A percentile compares a stretch with the other conserved stretches of the same genome.
Conservation (phyloP, 2,797 vertebrate species). For the Bradypus variegatus region DNA sequence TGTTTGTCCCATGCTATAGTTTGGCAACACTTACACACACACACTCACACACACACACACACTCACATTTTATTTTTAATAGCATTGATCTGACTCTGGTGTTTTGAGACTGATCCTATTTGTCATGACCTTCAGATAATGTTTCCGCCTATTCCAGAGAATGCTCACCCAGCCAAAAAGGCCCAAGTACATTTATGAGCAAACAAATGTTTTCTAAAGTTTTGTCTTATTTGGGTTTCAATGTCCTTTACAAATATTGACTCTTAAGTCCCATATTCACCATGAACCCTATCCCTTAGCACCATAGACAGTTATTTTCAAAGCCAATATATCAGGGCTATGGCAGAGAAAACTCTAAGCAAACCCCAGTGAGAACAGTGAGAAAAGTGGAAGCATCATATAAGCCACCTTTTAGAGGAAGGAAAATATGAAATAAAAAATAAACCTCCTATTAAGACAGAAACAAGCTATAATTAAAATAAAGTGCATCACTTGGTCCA, state of each 20-base stretch:
- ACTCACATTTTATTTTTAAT: background rate
- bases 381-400: background rate
- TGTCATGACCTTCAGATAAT: background rate
- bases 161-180: background rate
- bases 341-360: background rate
- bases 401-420: background rate
- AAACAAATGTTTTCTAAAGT: background rate
- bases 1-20: background rate
- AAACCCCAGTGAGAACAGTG: background rate
- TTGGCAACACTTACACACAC: background rate
- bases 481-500: background rate
- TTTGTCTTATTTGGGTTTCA: background rate
- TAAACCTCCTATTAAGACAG: background rate
- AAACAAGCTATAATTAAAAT: background rate
- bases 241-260: background rate
- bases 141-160: background rate
- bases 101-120: background rate
- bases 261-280: background rate
- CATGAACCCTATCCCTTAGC: background rate
- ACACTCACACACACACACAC: background rate
- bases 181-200: background rate
- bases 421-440: background rate
- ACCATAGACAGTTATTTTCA: background rate
- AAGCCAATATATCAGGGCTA: background rate
- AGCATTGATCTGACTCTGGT: background rate